These are phyloP conservation scores for Drosophila buzzatii DNA, from an alignment of 2,888 invertebrate genomes.

Conservation along the genomic window DNA sequence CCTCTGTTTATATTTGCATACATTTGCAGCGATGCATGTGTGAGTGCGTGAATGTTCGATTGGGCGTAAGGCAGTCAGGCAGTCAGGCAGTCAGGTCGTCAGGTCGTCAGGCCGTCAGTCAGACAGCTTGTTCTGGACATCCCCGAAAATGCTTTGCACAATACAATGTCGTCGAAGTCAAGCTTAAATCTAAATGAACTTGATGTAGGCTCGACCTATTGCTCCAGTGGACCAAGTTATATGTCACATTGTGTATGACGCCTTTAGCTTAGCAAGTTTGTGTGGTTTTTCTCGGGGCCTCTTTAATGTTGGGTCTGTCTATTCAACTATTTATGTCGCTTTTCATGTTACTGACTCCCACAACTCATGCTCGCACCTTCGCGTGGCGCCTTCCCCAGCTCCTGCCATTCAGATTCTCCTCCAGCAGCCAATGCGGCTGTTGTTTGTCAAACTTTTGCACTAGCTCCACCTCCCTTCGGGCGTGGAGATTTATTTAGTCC, in stretches of 20 bases:
- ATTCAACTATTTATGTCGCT: constrained; percentile 67
- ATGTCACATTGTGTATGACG: neutral
- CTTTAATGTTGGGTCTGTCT: constrained; percentile 24
- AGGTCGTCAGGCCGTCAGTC: neutral
- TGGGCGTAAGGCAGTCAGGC: constrained; percentile 3
- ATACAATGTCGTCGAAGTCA: constrained; percentile 48
- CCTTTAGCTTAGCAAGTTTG: neutral
- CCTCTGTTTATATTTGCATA: constrained; percentile 58
- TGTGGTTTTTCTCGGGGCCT: constrained; percentile 26
- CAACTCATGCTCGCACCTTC: constrained; percentile 32
- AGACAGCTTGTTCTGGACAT: constrained; percentile 62
- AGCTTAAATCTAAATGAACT: constrained; percentile 5
- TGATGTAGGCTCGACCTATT: constrained; percentile 17
- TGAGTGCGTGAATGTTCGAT: constrained; percentile 14
- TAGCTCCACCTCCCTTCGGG: constrained; percentile 24
- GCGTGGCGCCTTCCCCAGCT: neutral
- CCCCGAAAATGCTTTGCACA: constrained; percentile 55
- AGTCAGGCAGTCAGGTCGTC: too few relatives aligned
- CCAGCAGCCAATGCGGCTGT: constrained; percentile 42
- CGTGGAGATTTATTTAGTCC: constrained; percentile 74
- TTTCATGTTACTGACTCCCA: constrained; percentile 60
- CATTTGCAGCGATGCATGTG: constrained; percentile 30
- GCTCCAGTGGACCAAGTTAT: neutral
- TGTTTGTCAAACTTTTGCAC: constrained; percentile 73
- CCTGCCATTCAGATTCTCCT: too few relatives aligned